Conservation (phyloP, 2,888 invertebrate genomes). For the Drosophila kanekoi region DNA sequence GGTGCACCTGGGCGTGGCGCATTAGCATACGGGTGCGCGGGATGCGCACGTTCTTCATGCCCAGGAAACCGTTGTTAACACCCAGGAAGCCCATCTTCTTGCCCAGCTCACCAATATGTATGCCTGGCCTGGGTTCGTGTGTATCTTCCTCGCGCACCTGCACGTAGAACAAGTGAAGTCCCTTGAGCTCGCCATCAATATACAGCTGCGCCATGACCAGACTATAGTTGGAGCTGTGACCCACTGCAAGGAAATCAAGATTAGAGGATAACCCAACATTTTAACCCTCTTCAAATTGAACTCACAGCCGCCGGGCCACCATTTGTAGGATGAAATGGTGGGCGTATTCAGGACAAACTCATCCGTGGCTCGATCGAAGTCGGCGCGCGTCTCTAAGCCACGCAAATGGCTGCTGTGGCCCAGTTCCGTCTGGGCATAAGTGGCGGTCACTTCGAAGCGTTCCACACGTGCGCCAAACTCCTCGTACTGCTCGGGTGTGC, state of each 20-base stretch:
- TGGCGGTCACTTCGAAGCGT: constrained; percentile 93
- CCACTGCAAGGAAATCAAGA: constrained; percentile 87
- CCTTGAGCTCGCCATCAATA: constrained; percentile 92
- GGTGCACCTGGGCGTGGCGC: constrained; percentile 96
- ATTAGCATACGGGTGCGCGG: constrained; percentile 95
- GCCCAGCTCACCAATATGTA: constrained; percentile 97
- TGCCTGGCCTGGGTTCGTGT: constrained; percentile 93
- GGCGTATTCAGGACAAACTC: constrained; percentile 96
- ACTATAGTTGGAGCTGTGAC: constrained; percentile 95
- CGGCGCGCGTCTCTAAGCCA: constrained; percentile 95
- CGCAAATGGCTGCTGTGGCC: constrained; percentile 97
- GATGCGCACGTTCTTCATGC: constrained; percentile 93
- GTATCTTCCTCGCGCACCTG: constrained; percentile 95
- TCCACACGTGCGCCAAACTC: constrained; percentile 93
- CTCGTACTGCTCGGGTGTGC: constrained; percentile 93
- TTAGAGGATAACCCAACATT: fast-evolving
- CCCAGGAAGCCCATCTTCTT: constrained; percentile 96
- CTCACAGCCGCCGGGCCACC: constrained; percentile 98
- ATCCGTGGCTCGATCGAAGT: constrained; percentile 91
- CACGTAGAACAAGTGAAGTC: constrained; percentile 96
- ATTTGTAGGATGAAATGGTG: constrained; percentile 94
- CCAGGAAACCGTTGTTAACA: constrained; percentile 96
- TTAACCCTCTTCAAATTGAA: constrained; percentile 54
- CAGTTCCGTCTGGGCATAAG: constrained; percentile 98
- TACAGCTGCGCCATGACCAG: constrained; percentile 96